A percentile compares a stretch with the other conserved stretches of the same genome.
phyloP scores from a whole-genome alignment of 2,797 vertebrate genomes.

The Gambusia yucatana region DNA sequence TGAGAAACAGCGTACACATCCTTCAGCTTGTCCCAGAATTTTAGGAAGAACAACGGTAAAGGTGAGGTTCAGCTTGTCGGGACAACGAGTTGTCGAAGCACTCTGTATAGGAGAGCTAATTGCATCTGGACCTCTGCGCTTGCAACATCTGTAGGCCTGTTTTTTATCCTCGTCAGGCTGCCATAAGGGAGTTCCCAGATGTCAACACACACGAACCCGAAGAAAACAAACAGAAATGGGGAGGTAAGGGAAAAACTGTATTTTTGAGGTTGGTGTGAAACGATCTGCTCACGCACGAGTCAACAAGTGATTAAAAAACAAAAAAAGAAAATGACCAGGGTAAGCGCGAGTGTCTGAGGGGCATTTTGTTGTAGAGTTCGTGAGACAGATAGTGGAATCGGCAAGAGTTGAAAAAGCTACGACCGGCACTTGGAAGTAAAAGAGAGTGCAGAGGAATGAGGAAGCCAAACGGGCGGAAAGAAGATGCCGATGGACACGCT shows the following conservation, averaged over 20 bases:
- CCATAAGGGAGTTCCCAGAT: constrained; percentile 78
- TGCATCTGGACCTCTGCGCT: constrained; percentile 71
- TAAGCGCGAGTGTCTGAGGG: constrained; percentile 1
- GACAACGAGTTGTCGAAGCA: constrained; percentile 33
- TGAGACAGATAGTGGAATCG: constrained; percentile 15
- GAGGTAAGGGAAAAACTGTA: constrained; percentile 7
- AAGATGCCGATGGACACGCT: constrained; percentile 77
- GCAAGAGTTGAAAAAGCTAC: constrained; percentile 35
- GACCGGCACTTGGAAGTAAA: constrained; percentile 51
- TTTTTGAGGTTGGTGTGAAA: constrained; percentile 33
- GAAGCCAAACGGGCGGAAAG: constrained; percentile 67
- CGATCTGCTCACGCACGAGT: background rate
- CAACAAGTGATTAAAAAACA: constrained; percentile 20
- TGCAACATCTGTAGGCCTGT: constrained; percentile 80
- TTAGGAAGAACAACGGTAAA: constrained; percentile 17
- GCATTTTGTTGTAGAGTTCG: constrained; percentile 21
- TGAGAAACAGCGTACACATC: background rate
- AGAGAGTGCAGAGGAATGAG: constrained; percentile 67
- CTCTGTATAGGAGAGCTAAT: constrained; percentile 68
- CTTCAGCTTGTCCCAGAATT: constrained; percentile 13
- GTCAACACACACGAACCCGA: constrained; percentile 53
- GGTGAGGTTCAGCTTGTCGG: constrained; percentile 65
- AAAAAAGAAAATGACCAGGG: background rate
- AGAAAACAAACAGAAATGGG: constrained; percentile 46
- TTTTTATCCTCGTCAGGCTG: constrained; percentile 54